Conservation (phyloP, 1,140 invertebrate genomes). For the Nephotettix cincticeps region DNA sequence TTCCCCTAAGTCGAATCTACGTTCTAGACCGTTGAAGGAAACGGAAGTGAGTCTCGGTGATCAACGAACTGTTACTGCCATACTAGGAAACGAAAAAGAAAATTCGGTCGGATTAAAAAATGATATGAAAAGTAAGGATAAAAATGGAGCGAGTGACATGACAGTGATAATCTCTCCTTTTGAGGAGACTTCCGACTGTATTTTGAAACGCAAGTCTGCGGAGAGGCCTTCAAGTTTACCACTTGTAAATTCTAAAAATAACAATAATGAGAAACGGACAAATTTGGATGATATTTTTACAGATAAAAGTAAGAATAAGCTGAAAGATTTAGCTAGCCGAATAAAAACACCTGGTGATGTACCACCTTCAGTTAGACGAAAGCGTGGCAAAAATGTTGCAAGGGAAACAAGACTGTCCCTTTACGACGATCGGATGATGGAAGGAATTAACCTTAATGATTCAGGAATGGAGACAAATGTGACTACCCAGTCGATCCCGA, state of each 20-base stretch:
- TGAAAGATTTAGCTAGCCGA: constrained; percentile 70
- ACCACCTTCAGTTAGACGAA: constrained; percentile 68
- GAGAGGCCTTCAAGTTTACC: constrained; percentile 46
- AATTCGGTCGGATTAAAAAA: not conserved
- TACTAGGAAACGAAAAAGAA: not conserved
- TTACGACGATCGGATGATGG: constrained; percentile 86
- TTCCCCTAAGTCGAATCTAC: constrained; percentile 48
- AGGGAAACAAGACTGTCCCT: constrained; percentile 66
- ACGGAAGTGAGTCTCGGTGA: constrained; percentile 7
- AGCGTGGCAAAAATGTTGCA: constrained; percentile 53
- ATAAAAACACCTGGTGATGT: constrained; percentile 82
- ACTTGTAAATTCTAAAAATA: constrained; percentile 41
- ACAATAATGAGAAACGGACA: constrained; percentile 41
- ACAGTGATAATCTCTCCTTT: constrained; percentile 45
- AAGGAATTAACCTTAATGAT: not conserved
- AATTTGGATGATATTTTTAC: constrained; percentile 62
- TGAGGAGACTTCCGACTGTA: constrained; percentile 34
- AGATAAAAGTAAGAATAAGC: constrained; percentile 53
- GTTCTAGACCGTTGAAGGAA: constrained; percentile 37
- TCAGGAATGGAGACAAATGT: not conserved
- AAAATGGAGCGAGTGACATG: constrained; percentile 42
- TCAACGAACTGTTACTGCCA: constrained; percentile 3
- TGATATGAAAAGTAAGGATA: constrained; percentile 41
- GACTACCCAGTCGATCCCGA: not conserved
- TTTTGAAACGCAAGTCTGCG: constrained; percentile 38